Evolutionary conservation across 1,140 invertebrate genomes (phyloP).

Genomic region (Drosophila simulans): DNA sequence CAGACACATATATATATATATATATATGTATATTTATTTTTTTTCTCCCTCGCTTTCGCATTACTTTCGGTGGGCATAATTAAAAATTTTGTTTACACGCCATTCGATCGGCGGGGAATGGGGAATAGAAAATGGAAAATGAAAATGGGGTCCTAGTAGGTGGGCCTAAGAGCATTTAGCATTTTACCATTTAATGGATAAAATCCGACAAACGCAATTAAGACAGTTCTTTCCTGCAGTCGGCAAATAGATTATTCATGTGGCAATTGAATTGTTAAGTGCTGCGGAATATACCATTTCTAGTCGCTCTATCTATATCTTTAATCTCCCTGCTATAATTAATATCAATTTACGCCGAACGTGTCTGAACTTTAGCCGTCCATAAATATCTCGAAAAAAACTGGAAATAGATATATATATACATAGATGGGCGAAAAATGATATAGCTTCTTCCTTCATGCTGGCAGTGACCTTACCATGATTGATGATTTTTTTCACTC

Average conservation of each 20-base stretch:
- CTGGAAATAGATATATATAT: neutral
- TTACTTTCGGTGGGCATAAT: conserved; percentile 46
- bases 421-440: conserved; percentile 24
- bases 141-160: conserved; percentile 1
- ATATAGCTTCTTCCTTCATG: conserved; percentile 45
- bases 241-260: conserved; percentile 67
- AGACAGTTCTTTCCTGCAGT: conserved; percentile 21
- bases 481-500: conserved; percentile 81
- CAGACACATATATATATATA: neutral
- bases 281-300: conserved; percentile 15
- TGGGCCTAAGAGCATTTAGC: conserved; percentile 4
- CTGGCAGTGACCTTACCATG: conserved; percentile 74
- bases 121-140: neutral
- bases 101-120: conserved; percentile 14
- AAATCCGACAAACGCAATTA: conserved; percentile 31
- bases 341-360: conserved; percentile 72
- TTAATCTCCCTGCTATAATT: conserved; percentile 58
- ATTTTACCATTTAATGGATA: conserved; percentile 4
- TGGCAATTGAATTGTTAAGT: conserved; percentile 53
- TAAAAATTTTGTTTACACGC: conserved; percentile 59
- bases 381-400: conserved; percentile 35
- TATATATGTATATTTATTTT: neutral
- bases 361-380: conserved; percentile 42
- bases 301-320: conserved; percentile 33
- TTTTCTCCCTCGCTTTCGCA: neutral